Base-by-base conservation (phyloP, 2,888 invertebrate species). In the Branchellion lobata region DNA sequence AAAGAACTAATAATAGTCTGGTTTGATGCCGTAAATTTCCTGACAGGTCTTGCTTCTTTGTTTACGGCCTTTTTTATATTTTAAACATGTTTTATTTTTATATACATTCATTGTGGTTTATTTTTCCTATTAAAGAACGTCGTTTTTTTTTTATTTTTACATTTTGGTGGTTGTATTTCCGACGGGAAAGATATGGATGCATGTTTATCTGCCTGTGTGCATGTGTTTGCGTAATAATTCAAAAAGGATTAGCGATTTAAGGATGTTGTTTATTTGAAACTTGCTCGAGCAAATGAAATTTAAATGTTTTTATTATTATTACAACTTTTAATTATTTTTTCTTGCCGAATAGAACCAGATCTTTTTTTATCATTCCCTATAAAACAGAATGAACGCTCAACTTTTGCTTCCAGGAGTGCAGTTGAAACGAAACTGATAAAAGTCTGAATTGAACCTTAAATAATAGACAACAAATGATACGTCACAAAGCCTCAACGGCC, bases 201-300 rank as follows among this genome's bases (percentile, higher is more conserved):
- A 40, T 40, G 40, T 40, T 40, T 40, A 40, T 40, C 40, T 40
- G 8, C 14, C 8, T 40, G 5, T 40, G 40, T 40, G 40, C 61
- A 57, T 57, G 61, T 57, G 61, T 57, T 18, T 18, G 61, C 21
- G 61, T n/a, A 57, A 57, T 57, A 57, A 57, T 18, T 57, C 61
- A 57, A 24, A 24, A 57, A 57, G 61, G 61, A 57, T 57, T 57
- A 57, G 61, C 3, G n/a, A 57, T 57, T 24, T 57, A 57, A 57
- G 61, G 3, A 24, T 5, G n/a, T 57, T 57, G 61, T 57, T 57
- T 24, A 57, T 24, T 5, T n/a, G n/a, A 57, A 18, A 57, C 21
- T 18, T 24, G 24, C 21, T 57, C 24, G n/a, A 3, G 24, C 61
- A 57, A 3, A 57, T 18, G 21, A n/a, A 18, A 24, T 18, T 57